Evolutionary conservation across 2,113 vertebrate genomes (phyloP).

Genomic region (Platysternon megacephalum): DNA sequence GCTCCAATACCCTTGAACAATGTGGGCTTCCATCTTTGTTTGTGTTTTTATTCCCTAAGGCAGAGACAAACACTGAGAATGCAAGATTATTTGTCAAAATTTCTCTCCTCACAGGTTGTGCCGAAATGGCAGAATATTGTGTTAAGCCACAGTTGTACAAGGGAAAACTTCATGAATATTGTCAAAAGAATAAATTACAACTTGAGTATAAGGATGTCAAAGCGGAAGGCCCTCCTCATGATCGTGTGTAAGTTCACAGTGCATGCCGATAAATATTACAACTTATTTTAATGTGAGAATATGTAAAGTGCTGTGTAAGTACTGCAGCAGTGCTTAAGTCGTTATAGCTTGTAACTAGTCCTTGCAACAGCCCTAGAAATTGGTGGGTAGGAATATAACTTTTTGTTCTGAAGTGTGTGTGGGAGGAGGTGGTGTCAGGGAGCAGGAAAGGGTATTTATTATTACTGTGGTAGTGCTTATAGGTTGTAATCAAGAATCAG

Average conservation of each 20-base stretch:
- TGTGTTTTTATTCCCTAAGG: not conserved
- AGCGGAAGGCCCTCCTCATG: constrained; percentile 30
- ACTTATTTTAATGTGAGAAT: not conserved
- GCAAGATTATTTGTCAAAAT: not conserved
- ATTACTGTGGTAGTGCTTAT: not conserved
- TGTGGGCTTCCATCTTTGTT: not conserved
- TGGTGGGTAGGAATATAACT: not conserved
- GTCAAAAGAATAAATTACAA: accelerated
- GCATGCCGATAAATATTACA: accelerated
- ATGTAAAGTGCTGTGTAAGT: not conserved
- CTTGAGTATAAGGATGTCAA: accelerated
- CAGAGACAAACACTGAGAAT: not conserved
- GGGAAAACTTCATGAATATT: constrained; percentile 57
- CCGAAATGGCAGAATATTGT: not conserved
- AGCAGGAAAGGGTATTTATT: not conserved
- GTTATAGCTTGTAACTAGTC: not conserved
- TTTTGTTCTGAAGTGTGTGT: not conserved
- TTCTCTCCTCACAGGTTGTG: not conserved
- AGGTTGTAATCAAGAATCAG: not conserved
- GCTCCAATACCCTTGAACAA: not conserved
- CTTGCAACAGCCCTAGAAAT: not conserved
- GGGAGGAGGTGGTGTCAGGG: too few relatives aligned
- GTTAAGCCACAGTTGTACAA: not conserved
- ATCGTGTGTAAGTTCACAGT: constrained; percentile 60
- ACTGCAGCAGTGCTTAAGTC: not conserved